Conservation (phyloP, 2,113 vertebrate genomes). For the Leptodactylus fuscus region DNA sequence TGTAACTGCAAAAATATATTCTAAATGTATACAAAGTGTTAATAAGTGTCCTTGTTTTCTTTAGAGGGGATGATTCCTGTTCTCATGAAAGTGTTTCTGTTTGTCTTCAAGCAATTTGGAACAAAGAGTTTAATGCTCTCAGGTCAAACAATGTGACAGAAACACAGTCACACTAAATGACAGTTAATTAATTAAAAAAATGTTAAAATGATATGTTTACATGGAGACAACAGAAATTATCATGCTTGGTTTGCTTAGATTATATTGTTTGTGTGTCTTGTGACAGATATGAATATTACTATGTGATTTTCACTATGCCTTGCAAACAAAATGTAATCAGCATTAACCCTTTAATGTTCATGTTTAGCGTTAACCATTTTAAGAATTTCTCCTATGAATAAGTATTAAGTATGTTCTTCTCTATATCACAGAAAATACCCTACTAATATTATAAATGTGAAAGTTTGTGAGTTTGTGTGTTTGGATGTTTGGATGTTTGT, state of each 20-base stretch:
- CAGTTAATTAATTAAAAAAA: constrained; percentile 24
- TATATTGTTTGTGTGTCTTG: constrained; percentile 38
- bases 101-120: not conserved
- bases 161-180: constrained; percentile 1
- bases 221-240: not conserved
- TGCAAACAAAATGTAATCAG: not conserved
- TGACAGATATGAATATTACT: constrained; percentile 21
- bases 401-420: no score
- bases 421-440: no score
- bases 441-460: no score
- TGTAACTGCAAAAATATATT: no score
- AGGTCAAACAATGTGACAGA: constrained; percentile 6
- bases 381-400: no score
- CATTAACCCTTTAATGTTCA: no score
- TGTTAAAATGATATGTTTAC: constrained; percentile 4
- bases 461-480: no score
- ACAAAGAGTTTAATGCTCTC: constrained; percentile 3
- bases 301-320: constrained; percentile 23
- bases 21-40: no score
- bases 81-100: constrained; percentile 21
- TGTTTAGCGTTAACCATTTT: no score
- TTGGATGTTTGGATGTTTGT: no score
- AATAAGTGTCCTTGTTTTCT: not conserved
- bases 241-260: constrained; percentile 10
- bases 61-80: not conserved